These are phyloP conservation scores for Rhinoderma darwinii DNA, from an alignment of 2,113 vertebrate genomes.

Conservation along the genomic window DNA sequence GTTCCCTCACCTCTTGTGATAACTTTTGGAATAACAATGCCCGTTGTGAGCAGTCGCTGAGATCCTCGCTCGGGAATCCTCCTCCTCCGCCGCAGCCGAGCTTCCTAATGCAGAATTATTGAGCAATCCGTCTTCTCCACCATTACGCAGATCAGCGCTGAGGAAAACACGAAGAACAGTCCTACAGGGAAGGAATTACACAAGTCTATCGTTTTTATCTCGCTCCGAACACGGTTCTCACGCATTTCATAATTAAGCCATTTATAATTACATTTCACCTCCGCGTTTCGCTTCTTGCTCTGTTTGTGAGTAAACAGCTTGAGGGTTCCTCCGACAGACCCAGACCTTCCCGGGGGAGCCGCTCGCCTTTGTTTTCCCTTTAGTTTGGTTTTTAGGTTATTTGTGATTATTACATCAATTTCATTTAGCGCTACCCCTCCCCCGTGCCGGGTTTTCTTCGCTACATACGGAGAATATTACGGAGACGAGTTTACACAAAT, in stretches of 20 bases:
- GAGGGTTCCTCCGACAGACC: constrained; percentile 29
- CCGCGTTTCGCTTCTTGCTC: constrained; percentile 2
- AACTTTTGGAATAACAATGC: not conserved
- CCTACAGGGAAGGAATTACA: constrained; percentile 43
- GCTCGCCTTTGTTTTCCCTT: not conserved
- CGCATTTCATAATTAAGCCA: constrained; percentile 49
- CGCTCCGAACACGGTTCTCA: constrained; percentile 12
- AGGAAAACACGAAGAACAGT: not conserved
- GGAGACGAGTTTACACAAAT: constrained; percentile 22
- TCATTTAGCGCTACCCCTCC: constrained; percentile 14
- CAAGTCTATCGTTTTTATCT: constrained; percentile 14
- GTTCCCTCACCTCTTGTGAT: not conserved
- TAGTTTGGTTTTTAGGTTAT: constrained; percentile 24
- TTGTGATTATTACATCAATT: constrained; percentile 49
- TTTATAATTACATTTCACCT: constrained; percentile 59
- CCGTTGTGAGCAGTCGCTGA: not conserved
- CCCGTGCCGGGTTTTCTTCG: constrained; percentile 13
- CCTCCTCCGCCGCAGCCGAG: not conserved
- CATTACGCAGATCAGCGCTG: constrained; percentile 22
- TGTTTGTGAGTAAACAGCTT: constrained; percentile 55
- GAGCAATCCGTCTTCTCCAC: constrained; percentile 10
- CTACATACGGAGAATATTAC: constrained; percentile 34
- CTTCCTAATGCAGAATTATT: constrained; percentile 14
- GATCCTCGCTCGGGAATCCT: not conserved
- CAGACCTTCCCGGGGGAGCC: not conserved